These are phyloP conservation scores for Abramis brama DNA, from an alignment of 2,113 vertebrate genomes.

Conservation along the genomic window DNA sequence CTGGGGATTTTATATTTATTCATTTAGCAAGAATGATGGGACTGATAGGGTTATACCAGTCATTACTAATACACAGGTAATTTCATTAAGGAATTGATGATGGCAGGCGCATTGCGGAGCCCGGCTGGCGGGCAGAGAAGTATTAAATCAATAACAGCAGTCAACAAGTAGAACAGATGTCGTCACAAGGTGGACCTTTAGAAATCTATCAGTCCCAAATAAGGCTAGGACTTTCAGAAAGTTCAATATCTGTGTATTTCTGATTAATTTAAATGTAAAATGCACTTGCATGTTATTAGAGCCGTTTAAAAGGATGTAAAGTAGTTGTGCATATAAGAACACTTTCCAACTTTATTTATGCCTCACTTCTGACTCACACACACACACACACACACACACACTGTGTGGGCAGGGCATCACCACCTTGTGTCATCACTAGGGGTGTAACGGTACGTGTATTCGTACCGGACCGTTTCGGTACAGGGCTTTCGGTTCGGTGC, in stretches of 20 bases:
- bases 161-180: slow-evolving; percentile 70
- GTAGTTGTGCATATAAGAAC: no score
- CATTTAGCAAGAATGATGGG: slow-evolving; percentile 32
- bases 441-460: no score
- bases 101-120: slow-evolving; percentile 63
- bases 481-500: no score
- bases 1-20: slow-evolving; percentile 39
- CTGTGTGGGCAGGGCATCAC: no score
- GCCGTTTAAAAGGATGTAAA: no score
- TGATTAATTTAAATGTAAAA: neutral
- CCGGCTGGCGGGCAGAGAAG: slow-evolving; percentile 57
- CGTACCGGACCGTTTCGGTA: no score
- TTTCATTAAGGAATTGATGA: slow-evolving; percentile 67
- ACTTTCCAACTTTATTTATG: no score
- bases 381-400: no score
- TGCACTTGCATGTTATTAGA: no score
- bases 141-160: slow-evolving; percentile 74
- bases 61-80: slow-evolving; percentile 71
- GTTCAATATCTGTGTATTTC: slow-evolving; percentile 23
- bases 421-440: no score
- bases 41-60: slow-evolving; percentile 59
- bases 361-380: no score
- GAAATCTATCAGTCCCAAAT: slow-evolving; percentile 37
- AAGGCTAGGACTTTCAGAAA: slow-evolving; percentile 38
- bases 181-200: slow-evolving; percentile 43